Evolutionary conservation across 2,113 vertebrate species (phyloP).

Genomic region (Malurus elegans): DNA sequence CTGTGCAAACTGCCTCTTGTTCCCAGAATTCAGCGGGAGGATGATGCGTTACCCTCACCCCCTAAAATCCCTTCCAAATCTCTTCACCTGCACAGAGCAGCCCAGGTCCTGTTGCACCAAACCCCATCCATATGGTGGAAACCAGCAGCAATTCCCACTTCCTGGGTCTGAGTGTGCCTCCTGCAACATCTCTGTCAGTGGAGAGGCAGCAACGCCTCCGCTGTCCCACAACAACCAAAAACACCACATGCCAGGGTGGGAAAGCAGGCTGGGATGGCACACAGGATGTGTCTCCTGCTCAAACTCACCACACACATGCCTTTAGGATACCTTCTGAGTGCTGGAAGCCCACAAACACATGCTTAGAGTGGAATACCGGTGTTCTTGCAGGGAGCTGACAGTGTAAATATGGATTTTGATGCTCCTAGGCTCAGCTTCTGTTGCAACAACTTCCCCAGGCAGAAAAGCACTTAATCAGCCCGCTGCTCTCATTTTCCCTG

Average conservation of each 20-base stretch:
- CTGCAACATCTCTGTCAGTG: not conserved
- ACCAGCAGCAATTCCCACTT: not conserved
- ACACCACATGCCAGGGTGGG: accelerated
- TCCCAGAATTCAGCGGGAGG: not conserved
- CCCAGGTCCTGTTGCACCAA: not conserved
- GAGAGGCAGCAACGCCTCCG: not conserved
- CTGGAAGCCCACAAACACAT: not conserved
- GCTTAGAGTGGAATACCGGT: not conserved
- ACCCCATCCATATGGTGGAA: not conserved
- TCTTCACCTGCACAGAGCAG: not conserved
- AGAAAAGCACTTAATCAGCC: not conserved
- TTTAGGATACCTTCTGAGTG: not conserved
- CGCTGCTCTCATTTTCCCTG: not conserved
- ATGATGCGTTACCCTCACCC: not conserved
- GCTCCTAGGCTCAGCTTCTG: not conserved
- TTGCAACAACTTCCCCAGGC: not conserved
- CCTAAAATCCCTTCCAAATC: not conserved
- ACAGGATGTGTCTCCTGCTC: not conserved
- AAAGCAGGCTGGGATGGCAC: not conserved
- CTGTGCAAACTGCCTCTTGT: not conserved
- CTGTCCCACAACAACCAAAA: not conserved
- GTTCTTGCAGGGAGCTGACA: not conserved
- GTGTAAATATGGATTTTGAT: not conserved
- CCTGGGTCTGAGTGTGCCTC: not conserved
- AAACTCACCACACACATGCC: not conserved